Conservation (phyloP, 2,797 vertebrate species). For the Pogoniulus pusillus region DNA sequence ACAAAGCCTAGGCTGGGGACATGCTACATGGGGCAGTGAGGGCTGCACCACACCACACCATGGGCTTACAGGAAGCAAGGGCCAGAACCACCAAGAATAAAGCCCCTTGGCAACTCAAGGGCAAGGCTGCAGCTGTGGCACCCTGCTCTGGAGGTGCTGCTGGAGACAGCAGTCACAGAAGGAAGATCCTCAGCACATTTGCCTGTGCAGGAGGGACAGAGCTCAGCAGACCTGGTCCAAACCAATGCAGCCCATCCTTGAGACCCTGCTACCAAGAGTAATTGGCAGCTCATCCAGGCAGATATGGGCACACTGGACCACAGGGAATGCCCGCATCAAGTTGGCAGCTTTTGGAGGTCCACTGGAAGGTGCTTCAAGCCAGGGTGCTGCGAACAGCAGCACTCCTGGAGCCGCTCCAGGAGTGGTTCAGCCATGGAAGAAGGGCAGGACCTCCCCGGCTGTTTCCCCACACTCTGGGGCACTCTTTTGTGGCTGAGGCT, state of each 20-base stretch:
- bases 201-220: not conserved
- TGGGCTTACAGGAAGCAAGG: not conserved
- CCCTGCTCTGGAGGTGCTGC: not conserved
- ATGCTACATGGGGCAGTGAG: accelerated
- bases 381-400: accelerated
- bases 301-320: not conserved
- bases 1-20: not conserved
- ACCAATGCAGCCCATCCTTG: not conserved
- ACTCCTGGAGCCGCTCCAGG: accelerated
- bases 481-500: not conserved
- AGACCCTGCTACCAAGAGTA: not conserved
- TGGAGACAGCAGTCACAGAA: not conserved
- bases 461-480: not conserved
- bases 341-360: not conserved
- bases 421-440: not conserved
- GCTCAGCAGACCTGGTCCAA: not conserved
- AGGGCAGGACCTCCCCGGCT: not conserved
- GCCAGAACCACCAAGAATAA: not conserved
- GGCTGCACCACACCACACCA: not conserved
- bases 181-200: not conserved
- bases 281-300: not conserved
- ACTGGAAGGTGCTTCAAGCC: not conserved
- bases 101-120: not conserved
- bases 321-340: not conserved
- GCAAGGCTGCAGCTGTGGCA: not conserved